These are phyloP conservation scores for Spialia ferax DNA, from an alignment of 2,888 invertebrate genomes.

Conservation along the genomic window DNA sequence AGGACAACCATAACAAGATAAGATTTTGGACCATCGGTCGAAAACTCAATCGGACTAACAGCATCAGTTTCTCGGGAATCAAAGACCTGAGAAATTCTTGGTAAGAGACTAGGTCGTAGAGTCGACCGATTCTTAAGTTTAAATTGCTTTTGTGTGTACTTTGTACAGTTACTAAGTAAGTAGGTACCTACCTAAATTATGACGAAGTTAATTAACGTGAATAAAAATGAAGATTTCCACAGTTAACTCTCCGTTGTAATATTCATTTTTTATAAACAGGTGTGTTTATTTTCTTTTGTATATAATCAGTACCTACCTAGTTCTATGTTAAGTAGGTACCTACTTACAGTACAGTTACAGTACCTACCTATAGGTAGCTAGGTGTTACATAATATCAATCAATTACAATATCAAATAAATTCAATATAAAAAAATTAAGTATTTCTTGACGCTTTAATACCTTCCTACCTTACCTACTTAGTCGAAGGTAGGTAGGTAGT, in stretches of 20 bases:
- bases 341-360: neutral
- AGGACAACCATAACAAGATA: conserved; percentile 88
- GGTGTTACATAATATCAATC: neutral
- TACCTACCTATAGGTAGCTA: neutral
- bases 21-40: conserved; percentile 87
- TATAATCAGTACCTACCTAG: too few relatives aligned
- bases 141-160: neutral
- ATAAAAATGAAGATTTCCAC: conserved; percentile 13
- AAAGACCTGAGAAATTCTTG: conserved; percentile 87
- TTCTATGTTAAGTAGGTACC: too few relatives aligned
- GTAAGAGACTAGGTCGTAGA: conserved; percentile 68
- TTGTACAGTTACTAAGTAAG: conserved; percentile 9
- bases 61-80: conserved; percentile 87
- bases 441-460: too few relatives aligned
- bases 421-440: too few relatives aligned
- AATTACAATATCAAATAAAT: neutral
- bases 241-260: neutral
- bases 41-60: conserved; percentile 85
- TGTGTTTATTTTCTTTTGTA: too few relatives aligned
- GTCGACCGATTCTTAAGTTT: neutral
- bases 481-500: too few relatives aligned
- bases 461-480: too few relatives aligned
- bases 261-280: neutral
- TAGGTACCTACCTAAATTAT: too few relatives aligned
- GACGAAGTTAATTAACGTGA: conserved; percentile 21